Conservation (phyloP, 1,140 invertebrate genomes). For the Drosophila auraria region DNA sequence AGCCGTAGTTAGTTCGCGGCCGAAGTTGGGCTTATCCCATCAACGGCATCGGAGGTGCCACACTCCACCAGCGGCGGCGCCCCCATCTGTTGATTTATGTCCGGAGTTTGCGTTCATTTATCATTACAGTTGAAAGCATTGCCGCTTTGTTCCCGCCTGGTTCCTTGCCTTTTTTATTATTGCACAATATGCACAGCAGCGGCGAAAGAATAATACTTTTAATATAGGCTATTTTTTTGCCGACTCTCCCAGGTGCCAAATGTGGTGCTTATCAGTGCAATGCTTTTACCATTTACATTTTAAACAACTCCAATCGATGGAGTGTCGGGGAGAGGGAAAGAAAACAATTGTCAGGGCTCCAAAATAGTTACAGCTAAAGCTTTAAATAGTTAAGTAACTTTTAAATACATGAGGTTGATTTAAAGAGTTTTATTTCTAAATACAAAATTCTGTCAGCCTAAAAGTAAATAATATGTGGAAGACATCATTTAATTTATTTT, state of each 20-base stretch:
- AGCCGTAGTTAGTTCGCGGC: slow-evolving; percentile 67
- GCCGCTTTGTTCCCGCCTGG: slow-evolving; percentile 63
- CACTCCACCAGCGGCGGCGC: slow-evolving; percentile 3
- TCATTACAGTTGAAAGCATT: slow-evolving; percentile 83
- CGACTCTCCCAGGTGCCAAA: slow-evolving; percentile 62
- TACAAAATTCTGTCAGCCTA: not conserved
- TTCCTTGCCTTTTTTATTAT: slow-evolving; percentile 63
- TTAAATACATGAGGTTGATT: too few relatives aligned
- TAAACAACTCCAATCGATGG: slow-evolving; percentile 34
- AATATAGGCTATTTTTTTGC: slow-evolving; percentile 59
- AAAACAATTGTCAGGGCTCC: slow-evolving; percentile 2
- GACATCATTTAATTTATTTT: too few relatives aligned
- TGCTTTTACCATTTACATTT: slow-evolving; percentile 67
- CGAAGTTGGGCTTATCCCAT: slow-evolving; percentile 80
- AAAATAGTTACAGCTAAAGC: not conserved
- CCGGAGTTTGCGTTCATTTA: slow-evolving; percentile 80
- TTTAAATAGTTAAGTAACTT: not conserved
- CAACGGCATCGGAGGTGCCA: slow-evolving; percentile 69
- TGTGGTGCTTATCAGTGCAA: slow-evolving; percentile 68
- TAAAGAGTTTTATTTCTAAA: not conserved
- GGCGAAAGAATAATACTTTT: slow-evolving; percentile 74
- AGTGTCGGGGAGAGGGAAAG: slow-evolving; percentile 9
- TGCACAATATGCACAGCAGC: slow-evolving; percentile 57
- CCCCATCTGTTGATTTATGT: slow-evolving; percentile 68
- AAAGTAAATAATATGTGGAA: not conserved